Percentiles rank a stretch among this genome's conserved stretches.
phyloP scores from a whole-genome alignment of 2,888 invertebrate genomes.

The Hydriomena furcata region DNA sequence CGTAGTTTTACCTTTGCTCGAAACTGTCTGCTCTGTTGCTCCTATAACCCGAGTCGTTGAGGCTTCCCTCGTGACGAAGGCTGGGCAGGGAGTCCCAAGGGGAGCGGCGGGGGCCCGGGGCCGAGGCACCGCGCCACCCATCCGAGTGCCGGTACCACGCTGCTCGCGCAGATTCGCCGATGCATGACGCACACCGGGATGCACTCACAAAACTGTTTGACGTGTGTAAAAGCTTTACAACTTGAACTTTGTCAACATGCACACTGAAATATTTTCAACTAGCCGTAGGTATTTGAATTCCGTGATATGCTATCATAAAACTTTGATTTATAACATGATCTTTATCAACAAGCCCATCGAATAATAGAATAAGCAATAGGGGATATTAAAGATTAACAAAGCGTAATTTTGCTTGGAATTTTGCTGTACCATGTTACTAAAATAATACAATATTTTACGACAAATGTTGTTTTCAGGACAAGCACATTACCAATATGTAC shows the following conservation, averaged over 20 bases:
- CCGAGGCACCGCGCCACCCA: constrained; percentile 88
- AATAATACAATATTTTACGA: too few relatives aligned
- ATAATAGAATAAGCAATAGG: too few relatives aligned
- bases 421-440: too few relatives aligned
- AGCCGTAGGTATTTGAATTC: too few relatives aligned
- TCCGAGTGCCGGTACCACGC: constrained; percentile 96
- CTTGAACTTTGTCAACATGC: background rate
- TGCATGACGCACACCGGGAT: constrained; percentile 92
- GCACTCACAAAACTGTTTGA: constrained; percentile 79
- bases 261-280: background rate
- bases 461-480: too few relatives aligned
- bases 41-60: constrained; percentile 94
- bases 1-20: constrained; percentile 88
- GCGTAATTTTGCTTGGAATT: too few relatives aligned
- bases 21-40: constrained; percentile 93
- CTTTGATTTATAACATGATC: too few relatives aligned
- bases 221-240: constrained; percentile 6
- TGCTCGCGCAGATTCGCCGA: constrained; percentile 94
- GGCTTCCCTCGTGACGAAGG: constrained; percentile 91
- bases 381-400: too few relatives aligned
- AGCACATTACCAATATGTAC: too few relatives aligned
- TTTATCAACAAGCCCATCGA: too few relatives aligned
- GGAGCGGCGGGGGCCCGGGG: constrained; percentile 87
- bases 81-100: constrained; percentile 95
- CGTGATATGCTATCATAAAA: too few relatives aligned